These are phyloP conservation scores for Ispidina lecontei DNA, from an alignment of 2,797 vertebrate species.

Conservation along the genomic window DNA sequence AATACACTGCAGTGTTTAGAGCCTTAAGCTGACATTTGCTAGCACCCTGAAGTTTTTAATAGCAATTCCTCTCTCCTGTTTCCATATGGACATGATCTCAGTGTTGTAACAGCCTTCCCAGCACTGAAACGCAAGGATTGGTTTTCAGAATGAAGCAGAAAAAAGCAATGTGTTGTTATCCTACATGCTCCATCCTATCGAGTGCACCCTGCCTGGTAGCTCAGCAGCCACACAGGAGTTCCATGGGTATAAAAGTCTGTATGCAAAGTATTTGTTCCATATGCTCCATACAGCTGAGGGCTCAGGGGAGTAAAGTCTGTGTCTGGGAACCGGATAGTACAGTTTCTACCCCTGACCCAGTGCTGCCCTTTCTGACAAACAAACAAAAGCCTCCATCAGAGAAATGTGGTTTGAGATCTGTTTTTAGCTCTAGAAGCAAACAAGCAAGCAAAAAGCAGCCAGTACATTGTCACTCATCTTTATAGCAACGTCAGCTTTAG, in stretches of 20 bases:
- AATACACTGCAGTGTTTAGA: neutral
- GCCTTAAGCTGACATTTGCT: neutral
- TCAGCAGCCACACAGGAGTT: neutral
- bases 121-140: neutral
- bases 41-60: neutral
- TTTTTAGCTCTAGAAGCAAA: constrained; percentile 31
- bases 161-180: neutral
- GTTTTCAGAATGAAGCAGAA: neutral
- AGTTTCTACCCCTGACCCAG: constrained; percentile 32
- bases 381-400: constrained; percentile 6
- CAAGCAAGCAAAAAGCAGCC: neutral
- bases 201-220: neutral
- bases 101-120: neutral
- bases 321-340: constrained; percentile 57
- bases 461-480: neutral
- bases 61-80: neutral
- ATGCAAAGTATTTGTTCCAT: neutral
- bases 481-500: neutral
- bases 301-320: constrained; percentile 12
- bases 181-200: neutral
- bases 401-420: constrained; percentile 12
- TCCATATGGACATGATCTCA: neutral
- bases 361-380: constrained; percentile 51
- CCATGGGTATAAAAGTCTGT: neutral
- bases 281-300: neutral